Base-by-base conservation (phyloP, 2,888 invertebrate genomes). In the Leucoma salicis region DNA sequence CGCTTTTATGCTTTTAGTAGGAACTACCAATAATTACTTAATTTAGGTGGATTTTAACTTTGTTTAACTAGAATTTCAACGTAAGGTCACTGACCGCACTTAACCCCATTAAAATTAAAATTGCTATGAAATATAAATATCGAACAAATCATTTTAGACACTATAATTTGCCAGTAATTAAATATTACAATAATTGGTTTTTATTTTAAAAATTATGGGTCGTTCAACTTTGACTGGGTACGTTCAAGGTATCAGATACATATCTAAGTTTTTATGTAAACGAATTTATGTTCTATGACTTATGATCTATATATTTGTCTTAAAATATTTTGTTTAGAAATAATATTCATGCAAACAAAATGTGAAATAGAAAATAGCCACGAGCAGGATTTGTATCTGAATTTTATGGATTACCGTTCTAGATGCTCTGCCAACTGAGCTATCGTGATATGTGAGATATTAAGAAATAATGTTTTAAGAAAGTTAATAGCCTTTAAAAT, bases 221-320 rank as follows among this genome's bases (percentile, higher is more conserved):
- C 38, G 24, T 42, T 42, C 14, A 42, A 21, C 38, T 42, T 28
- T 12, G 16, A 37, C 14, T 18, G 14, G 13, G 8, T 18, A 4
- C 21, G 13, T 24, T 21, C 16, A 18, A 16, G 6, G n/a, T n/a
- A 33, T 15, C 4, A 21, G 11, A 29, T 13, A 29, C 7, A 27
- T 27, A 21, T 27, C 8, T 29, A 14, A 24, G 37, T 37, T 37
- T 27, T 33, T 29, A 29, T 33, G 21, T 12, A 27, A 42, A 42
- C 36, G 3, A 8, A 18, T 42, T 37, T 18, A 33, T 21, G 31
- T 33, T 33, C 4, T 3, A 29, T 12, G 4, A 8, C 6, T 21
- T 7, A 29, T 29, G 4, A 29, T 29, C 37, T 21, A 16, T 14
- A 15, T 33, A 35, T 15, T 15, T 34, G 24, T 24, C 16, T 12